phyloP scores from a whole-genome alignment of 2,113 vertebrate species.

The Clarias macrocephalus region DNA sequence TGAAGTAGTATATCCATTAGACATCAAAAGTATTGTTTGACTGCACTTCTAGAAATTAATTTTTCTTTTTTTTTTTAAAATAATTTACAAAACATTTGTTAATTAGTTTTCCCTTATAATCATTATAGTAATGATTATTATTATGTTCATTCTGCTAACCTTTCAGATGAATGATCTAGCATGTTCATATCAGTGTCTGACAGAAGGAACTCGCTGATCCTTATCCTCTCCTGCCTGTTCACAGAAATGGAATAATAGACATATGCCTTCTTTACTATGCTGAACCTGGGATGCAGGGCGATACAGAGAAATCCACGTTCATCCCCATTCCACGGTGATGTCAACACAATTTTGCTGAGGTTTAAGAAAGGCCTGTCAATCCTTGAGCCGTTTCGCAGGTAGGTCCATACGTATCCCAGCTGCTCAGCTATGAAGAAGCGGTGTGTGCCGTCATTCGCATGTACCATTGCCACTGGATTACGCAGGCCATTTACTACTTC shows the following conservation, averaged over 20 bases:
- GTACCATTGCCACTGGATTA: conserved; percentile 81
- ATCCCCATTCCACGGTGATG: conserved; percentile 78
- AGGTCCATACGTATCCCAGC: conserved; percentile 79
- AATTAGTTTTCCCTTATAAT: background rate
- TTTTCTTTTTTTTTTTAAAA: background rate
- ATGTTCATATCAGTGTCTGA: conserved; percentile 72
- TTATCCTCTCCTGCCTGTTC: conserved; percentile 75
- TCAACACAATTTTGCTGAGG: conserved; percentile 74
- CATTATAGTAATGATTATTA: background rate
- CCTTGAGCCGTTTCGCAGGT: conserved; percentile 75
- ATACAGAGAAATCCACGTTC: conserved; percentile 81
- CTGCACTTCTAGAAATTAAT: background rate
- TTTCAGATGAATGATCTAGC: conserved; percentile 77
- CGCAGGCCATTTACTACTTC: conserved; percentile 78
- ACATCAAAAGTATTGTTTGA: background rate
- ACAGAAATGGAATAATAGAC: conserved; percentile 79
- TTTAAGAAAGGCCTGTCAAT: conserved; percentile 80
- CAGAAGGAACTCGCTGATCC: conserved; percentile 78
- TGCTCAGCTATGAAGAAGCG: conserved; percentile 82
- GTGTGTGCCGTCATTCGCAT: conserved; percentile 77
- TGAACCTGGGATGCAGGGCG: conserved; percentile 74
- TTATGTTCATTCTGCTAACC: conserved; percentile 57
- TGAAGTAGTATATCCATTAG: background rate
- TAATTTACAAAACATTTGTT: background rate
- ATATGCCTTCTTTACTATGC: conserved; percentile 72